Base-by-base conservation (phyloP, 1,140 invertebrate genomes). In the Drosophila asahinai region DNA sequence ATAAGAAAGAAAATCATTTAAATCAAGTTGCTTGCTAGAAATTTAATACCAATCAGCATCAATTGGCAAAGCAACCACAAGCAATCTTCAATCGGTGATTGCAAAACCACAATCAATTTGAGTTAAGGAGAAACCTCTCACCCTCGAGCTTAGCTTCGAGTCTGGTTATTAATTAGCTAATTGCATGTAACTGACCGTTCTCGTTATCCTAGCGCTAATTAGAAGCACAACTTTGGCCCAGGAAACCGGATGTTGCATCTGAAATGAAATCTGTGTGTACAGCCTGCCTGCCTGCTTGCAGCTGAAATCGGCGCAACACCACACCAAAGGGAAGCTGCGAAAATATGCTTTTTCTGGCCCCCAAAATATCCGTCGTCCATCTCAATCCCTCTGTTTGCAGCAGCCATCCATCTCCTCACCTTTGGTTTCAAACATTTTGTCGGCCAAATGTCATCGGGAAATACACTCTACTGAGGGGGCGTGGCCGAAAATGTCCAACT, bases 391-490 rank as follows among this genome's bases (percentile, higher is more conserved):
- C 27, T 67, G 38, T 64, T 54, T 58, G 45, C 17, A 40, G 25
- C 12, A 9, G 7, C 40, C 43, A 52, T 36, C 30, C 33, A 47
- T 55, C 54, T 40, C 14, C 33, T 38, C 64, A 54, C 48, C 63
- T 71, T 67, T 71, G 67, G 40, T 55, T 38, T 19, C 63, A 67
- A 54, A 54, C 36, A 68, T 71, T 43, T 65, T 74, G 80, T 83
- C 49, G 80, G 80, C 59, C 76, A 83, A 70, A 76, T 72, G 78
- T 62, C 78, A 86, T 60, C 76, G 71, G 70, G 38, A 52, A 38
- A 43, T 45, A 43, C 47, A 25, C 38, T 30, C 22, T 22, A 38
- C 14, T 27, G 52, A 15, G 54, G 40, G 62, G 65, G 77, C 77
- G 67, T 63, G 71, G 77, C 57, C 58, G 36, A 70, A 62, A 61